phyloP scores from a whole-genome alignment of 2,113 vertebrate genomes.

The Mungos mungo region DNA sequence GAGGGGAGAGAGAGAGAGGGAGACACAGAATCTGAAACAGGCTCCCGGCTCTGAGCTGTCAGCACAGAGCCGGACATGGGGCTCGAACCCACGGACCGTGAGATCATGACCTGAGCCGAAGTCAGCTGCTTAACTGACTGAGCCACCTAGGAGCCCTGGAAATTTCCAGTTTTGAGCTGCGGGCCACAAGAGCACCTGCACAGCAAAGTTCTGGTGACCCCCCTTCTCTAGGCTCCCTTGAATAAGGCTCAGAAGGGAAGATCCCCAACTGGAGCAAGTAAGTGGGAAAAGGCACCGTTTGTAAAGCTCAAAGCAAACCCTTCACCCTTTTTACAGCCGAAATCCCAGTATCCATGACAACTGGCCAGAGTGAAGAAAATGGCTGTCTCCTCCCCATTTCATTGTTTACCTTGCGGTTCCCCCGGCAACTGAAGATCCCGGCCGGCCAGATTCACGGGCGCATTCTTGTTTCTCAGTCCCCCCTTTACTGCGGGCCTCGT shows the following conservation, averaged over 20 bases:
- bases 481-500: constrained; percentile 64
- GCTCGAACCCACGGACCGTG: too few relatives aligned
- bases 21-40: too few relatives aligned
- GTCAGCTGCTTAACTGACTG: too few relatives aligned
- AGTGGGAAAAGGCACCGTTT: constrained; percentile 31
- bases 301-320: constrained; percentile 62
- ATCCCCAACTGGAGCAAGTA: background rate
- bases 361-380: constrained; percentile 66
- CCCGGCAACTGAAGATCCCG: constrained; percentile 77
- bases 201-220: background rate
- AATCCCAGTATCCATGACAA: constrained; percentile 84
- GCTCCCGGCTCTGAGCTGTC: too few relatives aligned
- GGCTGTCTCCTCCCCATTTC: constrained; percentile 75
- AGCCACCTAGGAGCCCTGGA: too few relatives aligned
- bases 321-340: constrained; percentile 71
- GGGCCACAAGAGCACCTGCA: background rate
- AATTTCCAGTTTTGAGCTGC: background rate
- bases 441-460: constrained; percentile 68
- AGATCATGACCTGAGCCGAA: too few relatives aligned
- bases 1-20: too few relatives aligned
- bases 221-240: background rate
- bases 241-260: background rate
- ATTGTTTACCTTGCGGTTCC: constrained; percentile 83
- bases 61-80: too few relatives aligned
- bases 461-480: constrained; percentile 69